phyloP scores from a whole-genome alignment of 2,797 vertebrate species.

The Cygnus olor region DNA sequence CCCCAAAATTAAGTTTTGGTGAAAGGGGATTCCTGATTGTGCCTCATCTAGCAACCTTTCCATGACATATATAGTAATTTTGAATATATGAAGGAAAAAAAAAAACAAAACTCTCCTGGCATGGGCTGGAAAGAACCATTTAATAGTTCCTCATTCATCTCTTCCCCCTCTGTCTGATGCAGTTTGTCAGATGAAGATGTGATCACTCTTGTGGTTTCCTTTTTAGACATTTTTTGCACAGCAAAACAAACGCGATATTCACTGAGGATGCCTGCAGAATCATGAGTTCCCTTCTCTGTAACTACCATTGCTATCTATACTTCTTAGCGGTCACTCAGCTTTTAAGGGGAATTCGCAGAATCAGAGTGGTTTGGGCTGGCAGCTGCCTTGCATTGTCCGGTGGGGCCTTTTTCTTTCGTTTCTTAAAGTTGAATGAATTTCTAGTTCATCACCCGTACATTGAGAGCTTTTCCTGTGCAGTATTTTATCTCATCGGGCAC shows the following conservation, averaged over 20 bases:
- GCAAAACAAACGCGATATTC: background rate
- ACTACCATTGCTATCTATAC: background rate
- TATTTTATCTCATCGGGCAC: background rate
- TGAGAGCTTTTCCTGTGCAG: background rate
- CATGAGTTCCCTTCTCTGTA: background rate
- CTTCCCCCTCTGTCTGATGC: background rate
- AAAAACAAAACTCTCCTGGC: background rate
- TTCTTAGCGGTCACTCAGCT: background rate
- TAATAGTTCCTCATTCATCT: conserved; percentile 52
- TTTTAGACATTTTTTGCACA: background rate
- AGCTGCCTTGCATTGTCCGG: background rate
- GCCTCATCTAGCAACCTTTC: background rate
- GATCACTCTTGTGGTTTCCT: conserved; percentile 39
- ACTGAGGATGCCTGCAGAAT: background rate
- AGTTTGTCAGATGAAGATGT: conserved; percentile 58
- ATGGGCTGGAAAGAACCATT: conserved; percentile 58
- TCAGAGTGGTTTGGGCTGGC: background rate
- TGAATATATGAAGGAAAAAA: background rate
- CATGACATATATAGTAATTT: background rate
- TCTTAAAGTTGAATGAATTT: background rate
- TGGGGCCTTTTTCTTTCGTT: background rate
- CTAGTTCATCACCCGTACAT: background rate
- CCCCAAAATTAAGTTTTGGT: background rate
- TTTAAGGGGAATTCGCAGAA: background rate
- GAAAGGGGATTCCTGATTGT: background rate